Percentiles rank a stretch among this genome's conserved stretches.
Evolutionary conservation across 2,113 vertebrate genomes (phyloP).

Genomic region (Neomonachus schauinslandi): DNA sequence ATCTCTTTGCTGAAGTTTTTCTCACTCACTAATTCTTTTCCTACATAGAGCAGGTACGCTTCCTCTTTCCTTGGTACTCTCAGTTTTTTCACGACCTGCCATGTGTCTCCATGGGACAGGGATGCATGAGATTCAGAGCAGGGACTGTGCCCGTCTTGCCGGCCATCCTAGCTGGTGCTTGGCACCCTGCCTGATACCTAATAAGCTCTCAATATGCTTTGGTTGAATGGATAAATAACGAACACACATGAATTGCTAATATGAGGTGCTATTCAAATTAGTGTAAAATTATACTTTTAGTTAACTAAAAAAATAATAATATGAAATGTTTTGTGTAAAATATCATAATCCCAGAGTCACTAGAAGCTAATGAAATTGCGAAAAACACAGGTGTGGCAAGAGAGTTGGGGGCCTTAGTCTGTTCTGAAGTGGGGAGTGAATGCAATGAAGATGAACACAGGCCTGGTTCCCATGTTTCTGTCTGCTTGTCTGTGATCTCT

Average conservation of each 20-base stretch:
- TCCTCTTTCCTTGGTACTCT: neutral
- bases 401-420: neutral
- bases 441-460: fast-evolving
- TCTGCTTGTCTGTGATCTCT: neutral
- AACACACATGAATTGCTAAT: neutral
- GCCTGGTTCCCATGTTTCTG: neutral
- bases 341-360: neutral
- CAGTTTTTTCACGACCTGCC: neutral
- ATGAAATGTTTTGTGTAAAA: neutral
- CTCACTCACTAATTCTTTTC: neutral
- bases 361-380: neutral
- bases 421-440: neutral
- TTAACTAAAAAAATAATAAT: neutral
- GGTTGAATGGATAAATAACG: neutral
- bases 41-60: neutral
- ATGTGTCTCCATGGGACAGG: neutral
- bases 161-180: neutral
- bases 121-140: neutral
- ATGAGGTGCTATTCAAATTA: neutral
- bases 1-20: neutral
- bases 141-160: neutral
- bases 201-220: neutral
- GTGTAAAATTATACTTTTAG: neutral
- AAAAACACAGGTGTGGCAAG: neutral
- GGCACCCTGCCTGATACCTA: neutral